Conservation (phyloP, 1,140 invertebrate genomes). For the Lanistes nyassanus region DNA sequence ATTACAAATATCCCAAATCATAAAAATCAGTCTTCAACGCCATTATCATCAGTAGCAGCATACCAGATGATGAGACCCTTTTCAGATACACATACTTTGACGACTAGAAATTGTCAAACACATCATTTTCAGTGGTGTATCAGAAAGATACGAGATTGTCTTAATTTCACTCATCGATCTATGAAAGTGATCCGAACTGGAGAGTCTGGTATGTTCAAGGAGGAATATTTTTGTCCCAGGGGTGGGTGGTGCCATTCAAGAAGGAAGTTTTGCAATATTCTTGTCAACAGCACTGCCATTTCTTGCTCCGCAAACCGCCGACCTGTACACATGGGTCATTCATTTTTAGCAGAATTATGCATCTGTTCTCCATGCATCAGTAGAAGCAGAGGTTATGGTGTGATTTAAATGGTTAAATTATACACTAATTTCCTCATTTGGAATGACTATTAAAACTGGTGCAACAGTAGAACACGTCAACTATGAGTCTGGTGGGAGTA, state of each 20-base stretch:
- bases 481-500: too few species aligned
- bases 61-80: too few species aligned
- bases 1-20: too few species aligned
- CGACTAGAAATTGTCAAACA: too few species aligned
- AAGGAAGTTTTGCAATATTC: conserved; percentile 67
- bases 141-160: too few species aligned
- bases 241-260: conserved; percentile 53
- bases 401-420: not conserved
- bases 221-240: conserved; percentile 56
- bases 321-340: conserved; percentile 38
- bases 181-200: conserved; percentile 45
- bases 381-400: not conserved
- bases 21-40: too few species aligned
- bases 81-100: too few species aligned
- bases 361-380: not conserved
- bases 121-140: too few species aligned
- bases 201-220: conserved; percentile 59
- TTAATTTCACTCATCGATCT: not conserved
- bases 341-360: not conserved
- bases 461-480: not conserved
- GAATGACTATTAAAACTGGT: not conserved
- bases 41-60: too few species aligned
- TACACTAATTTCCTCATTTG: not conserved
- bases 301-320: conserved; percentile 67
- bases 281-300: conserved; percentile 65